Evolutionary conservation across 2,113 vertebrate genomes (phyloP).

Genomic region (Conger conger): DNA sequence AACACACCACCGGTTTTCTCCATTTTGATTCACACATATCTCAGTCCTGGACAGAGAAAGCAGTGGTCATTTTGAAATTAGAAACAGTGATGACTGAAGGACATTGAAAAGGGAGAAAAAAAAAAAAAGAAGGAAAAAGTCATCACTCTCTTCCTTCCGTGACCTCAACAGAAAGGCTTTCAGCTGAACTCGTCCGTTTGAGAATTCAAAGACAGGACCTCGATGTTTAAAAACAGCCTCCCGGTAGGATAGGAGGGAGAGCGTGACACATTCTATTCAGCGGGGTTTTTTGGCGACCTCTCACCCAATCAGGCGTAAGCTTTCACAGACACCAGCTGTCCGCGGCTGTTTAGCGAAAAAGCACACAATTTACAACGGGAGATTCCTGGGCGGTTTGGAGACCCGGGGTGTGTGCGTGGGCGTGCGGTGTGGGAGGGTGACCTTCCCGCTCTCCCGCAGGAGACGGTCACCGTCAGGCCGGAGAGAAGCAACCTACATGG

Average conservation of each 20-base stretch:
- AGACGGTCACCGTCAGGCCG: not conserved
- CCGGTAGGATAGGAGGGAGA: not conserved
- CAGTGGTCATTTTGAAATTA: not conserved
- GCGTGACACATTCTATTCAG: not conserved
- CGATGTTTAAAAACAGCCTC: not conserved
- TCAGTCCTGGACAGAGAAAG: not conserved
- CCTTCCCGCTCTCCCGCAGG: not conserved
- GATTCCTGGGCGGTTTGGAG: not conserved
- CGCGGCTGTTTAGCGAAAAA: not conserved
- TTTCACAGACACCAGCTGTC: not conserved
- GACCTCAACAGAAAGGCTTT: not conserved
- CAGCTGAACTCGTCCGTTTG: not conserved
- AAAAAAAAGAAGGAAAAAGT: not conserved
- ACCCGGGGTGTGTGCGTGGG: not conserved
- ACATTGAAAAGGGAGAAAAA: not conserved
- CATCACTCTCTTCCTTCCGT: not conserved
- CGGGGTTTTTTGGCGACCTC: not conserved
- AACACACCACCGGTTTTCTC: not conserved
- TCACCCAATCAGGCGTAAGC: not conserved
- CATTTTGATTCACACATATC: not conserved
- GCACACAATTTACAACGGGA: not conserved
- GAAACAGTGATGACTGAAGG: not conserved
- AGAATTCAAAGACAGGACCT: not conserved
- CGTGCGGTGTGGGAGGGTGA: not conserved
- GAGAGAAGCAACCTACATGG: not conserved